These are phyloP conservation scores for Ptychadena robeensis DNA, from an alignment of 2,797 vertebrate species.

Conservation along the genomic window DNA sequence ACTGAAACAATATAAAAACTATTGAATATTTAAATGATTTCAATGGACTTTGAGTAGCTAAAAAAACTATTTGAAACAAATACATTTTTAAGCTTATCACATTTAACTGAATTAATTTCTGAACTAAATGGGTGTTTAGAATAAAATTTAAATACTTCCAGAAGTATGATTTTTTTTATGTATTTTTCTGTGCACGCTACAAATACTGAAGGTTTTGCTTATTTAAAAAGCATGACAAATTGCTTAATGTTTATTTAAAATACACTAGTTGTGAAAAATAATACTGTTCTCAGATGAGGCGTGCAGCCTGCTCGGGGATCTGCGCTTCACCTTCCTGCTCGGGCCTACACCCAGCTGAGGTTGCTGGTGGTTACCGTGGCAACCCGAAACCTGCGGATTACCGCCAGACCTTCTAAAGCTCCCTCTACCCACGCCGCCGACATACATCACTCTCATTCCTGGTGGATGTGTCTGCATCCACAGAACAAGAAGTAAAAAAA, in stretches of 20 bases:
- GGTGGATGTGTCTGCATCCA: neutral
- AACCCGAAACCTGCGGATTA: slow-evolving; percentile 84
- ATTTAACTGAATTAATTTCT: neutral
- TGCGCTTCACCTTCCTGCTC: slow-evolving; percentile 75
- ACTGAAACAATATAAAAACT: neutral
- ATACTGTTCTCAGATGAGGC: slow-evolving; percentile 61
- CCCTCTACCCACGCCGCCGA: slow-evolving; percentile 85
- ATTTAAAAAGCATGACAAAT: neutral
- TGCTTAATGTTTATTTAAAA: neutral
- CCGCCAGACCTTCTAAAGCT: slow-evolving; percentile 86
- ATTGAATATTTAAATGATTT: neutral
- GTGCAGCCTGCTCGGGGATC: slow-evolving; percentile 66
- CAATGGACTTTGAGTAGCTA: neutral
- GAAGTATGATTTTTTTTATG: neutral
- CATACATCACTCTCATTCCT: slow-evolving; percentile 66
- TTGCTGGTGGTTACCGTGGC: slow-evolving; percentile 80
- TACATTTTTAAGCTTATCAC: neutral
- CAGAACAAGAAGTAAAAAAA: no score
- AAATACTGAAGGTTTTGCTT: neutral
- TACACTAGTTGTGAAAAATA: neutral
- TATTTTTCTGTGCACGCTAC: neutral
- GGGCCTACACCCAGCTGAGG: slow-evolving; percentile 74
- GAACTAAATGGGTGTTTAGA: neutral
- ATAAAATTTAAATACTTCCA: neutral
- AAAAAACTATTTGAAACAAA: neutral